phyloP scores from a whole-genome alignment of 2,113 vertebrate species.

The Clarias gariepinus region DNA sequence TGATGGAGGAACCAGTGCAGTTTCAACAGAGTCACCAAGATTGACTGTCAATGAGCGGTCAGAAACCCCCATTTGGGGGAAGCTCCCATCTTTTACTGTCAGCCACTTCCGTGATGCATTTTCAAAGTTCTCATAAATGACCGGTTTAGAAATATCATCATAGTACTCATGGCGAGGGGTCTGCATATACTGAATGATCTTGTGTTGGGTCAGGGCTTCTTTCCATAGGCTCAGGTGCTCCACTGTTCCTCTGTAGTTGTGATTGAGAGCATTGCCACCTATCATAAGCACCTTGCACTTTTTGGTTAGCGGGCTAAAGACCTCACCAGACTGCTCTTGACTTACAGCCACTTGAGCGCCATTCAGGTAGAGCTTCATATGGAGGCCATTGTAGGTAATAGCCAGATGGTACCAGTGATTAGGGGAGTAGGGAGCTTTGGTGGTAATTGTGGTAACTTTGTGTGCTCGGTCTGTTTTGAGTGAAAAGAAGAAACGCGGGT shows the following conservation, averaged over 20 bases:
- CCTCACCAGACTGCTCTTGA: conserved; percentile 87
- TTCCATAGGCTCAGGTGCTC: conserved; percentile 91
- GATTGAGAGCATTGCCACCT: conserved; percentile 88
- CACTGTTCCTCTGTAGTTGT: conserved; percentile 89
- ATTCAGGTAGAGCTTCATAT: conserved; percentile 92
- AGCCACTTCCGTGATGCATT: conserved; percentile 86
- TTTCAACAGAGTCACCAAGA: conserved; percentile 80
- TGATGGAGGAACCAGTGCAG: conserved; percentile 84
- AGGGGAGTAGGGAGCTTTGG: conserved; percentile 86
- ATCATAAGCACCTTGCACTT: conserved; percentile 97
- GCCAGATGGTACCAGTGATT: conserved; percentile 91
- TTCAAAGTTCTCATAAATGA: conserved; percentile 91
- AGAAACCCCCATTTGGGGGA: conserved; percentile 75
- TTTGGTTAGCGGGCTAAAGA: conserved; percentile 91
- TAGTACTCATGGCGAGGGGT: conserved; percentile 66
- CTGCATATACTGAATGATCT: conserved; percentile 86
- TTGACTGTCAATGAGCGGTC: conserved; percentile 51
- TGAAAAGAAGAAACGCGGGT: conserved; percentile 96
- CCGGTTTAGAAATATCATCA: conserved; percentile 82
- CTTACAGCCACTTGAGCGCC: conserved; percentile 93
- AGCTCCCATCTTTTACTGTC: conserved; percentile 87
- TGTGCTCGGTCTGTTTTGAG: conserved; percentile 97
- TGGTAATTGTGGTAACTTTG: conserved; percentile 87
- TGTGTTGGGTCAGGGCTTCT: conserved; percentile 83
- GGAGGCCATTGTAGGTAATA: conserved; percentile 85